Conservation (phyloP, 2,797 vertebrate species). For the Myoxocephalus aenaeus region DNA sequence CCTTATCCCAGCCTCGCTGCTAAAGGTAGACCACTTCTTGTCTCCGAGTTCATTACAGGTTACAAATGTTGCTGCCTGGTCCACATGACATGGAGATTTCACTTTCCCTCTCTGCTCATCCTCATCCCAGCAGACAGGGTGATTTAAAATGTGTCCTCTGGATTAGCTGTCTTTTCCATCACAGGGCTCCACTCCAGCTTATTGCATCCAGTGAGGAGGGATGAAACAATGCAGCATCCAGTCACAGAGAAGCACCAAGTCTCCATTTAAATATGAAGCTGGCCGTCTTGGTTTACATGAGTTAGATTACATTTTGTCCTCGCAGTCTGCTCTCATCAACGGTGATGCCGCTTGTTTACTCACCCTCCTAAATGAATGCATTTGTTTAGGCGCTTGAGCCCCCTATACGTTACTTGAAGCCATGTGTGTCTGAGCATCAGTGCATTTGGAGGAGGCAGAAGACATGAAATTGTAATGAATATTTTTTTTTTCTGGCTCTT, state of each 20-base stretch:
- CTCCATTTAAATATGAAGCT: constrained; percentile 44
- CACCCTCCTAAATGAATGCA: constrained; percentile 62
- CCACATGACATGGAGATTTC: constrained; percentile 43
- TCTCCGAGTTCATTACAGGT: constrained; percentile 38
- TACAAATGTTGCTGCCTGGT: constrained; percentile 30
- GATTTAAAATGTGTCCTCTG: constrained; percentile 54
- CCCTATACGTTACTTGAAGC: constrained; percentile 44
- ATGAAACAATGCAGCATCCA: constrained; percentile 53
- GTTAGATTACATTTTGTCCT: constrained; percentile 42
- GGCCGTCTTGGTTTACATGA: constrained; percentile 41
- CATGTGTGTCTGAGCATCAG: constrained; percentile 28
- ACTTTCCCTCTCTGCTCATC: constrained; percentile 32
- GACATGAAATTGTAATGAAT: constrained; percentile 77
- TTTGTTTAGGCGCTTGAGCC: constrained; percentile 12
- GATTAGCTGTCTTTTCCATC: constrained; percentile 53
- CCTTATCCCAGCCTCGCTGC: background rate
- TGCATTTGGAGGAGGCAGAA: constrained; percentile 63
- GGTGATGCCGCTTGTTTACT: constrained; percentile 51
- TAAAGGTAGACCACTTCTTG: constrained; percentile 11
- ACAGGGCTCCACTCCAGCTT: constrained; percentile 32
- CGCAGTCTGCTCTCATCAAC: constrained; percentile 48
- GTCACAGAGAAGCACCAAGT: constrained; percentile 16
- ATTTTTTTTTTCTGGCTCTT: constrained; percentile 49
- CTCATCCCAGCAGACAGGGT: constrained; percentile 15
- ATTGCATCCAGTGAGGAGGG: constrained; percentile 14